Conservation (phyloP, 2,888 invertebrate species). For the Aquatica leii region DNA sequence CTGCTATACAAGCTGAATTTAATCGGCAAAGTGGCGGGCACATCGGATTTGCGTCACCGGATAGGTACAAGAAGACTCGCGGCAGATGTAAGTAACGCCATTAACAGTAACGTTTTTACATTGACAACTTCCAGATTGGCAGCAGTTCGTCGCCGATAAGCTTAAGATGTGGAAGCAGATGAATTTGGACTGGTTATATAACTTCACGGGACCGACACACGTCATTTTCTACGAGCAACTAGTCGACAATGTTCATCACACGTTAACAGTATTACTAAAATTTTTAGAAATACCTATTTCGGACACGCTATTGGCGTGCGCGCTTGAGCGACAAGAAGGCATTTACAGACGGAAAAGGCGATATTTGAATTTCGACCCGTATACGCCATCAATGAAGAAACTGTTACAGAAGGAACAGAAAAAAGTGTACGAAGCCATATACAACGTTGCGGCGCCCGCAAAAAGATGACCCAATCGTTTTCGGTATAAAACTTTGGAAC, state of each 20-base stretch:
- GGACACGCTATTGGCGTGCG: slow-evolving; percentile 52
- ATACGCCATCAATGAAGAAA: slow-evolving; percentile 69
- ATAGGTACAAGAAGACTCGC: slow-evolving; percentile 69
- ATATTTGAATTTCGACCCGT: slow-evolving; percentile 74
- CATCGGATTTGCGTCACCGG: slow-evolving; percentile 78
- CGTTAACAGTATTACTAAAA: slow-evolving; percentile 66
- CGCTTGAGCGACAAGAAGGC: slow-evolving; percentile 62
- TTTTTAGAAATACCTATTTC: slow-evolving; percentile 45
- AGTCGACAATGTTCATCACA: slow-evolving; percentile 63
- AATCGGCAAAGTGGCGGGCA: slow-evolving; percentile 83
- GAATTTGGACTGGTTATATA: slow-evolving; percentile 74
- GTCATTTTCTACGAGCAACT: slow-evolving; percentile 73
- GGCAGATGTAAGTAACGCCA: slow-evolving; percentile 65
- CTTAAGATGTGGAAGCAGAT: slow-evolving; percentile 73
- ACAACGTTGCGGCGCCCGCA: slow-evolving; percentile 54
- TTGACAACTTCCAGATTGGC: slow-evolving; percentile 79
- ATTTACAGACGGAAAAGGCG: slow-evolving; percentile 76
- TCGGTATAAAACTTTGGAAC: background rate
- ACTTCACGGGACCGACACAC: slow-evolving; percentile 73
- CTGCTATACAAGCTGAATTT: slow-evolving; percentile 81
- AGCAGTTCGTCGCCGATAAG: slow-evolving; percentile 73
- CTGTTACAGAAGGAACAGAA: slow-evolving; percentile 62
- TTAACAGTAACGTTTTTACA: background rate
- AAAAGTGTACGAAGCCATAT: slow-evolving; percentile 63
- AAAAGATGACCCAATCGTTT: slow-evolving; percentile 38